Conservation (phyloP, 2,113 vertebrate genomes). For the Todiramphus saurophagus region DNA sequence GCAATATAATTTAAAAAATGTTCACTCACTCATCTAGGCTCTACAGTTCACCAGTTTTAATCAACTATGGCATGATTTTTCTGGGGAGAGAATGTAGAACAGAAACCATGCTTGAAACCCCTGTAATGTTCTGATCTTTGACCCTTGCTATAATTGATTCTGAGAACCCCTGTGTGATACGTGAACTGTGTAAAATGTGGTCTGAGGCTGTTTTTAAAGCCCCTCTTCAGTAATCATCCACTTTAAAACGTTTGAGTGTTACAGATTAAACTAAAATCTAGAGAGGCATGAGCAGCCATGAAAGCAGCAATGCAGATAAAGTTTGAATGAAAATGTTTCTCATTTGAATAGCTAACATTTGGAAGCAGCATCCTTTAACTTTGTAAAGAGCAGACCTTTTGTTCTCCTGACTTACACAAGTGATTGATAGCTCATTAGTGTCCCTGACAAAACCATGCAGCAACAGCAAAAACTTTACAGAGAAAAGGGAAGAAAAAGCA, state of each 20-base stretch:
- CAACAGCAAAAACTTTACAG: not conserved
- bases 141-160: constrained; percentile 54
- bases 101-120: not conserved
- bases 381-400: constrained; percentile 32
- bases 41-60: constrained; percentile 24
- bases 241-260: not conserved
- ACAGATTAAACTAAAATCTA: not conserved
- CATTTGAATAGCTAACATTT: not conserved
- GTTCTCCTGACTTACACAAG: constrained; percentile 24
- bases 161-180: constrained; percentile 44
- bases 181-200: constrained; percentile 56
- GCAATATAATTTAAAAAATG: constrained; percentile 15
- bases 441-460: not conserved
- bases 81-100: not conserved
- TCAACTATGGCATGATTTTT: not conserved
- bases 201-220: constrained; percentile 33
- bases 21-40: constrained; percentile 24
- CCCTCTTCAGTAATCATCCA: not conserved
- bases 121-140: constrained; percentile 43
- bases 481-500: not conserved
- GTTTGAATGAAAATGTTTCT: not conserved
- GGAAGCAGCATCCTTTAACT: constrained; percentile 16
- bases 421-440: constrained; percentile 52
- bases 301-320: not conserved
- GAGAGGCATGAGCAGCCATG: not conserved